These are phyloP conservation scores for Dyspetes luteomarginatus DNA, from an alignment of 2,888 invertebrate species.

Conservation along the genomic window DNA sequence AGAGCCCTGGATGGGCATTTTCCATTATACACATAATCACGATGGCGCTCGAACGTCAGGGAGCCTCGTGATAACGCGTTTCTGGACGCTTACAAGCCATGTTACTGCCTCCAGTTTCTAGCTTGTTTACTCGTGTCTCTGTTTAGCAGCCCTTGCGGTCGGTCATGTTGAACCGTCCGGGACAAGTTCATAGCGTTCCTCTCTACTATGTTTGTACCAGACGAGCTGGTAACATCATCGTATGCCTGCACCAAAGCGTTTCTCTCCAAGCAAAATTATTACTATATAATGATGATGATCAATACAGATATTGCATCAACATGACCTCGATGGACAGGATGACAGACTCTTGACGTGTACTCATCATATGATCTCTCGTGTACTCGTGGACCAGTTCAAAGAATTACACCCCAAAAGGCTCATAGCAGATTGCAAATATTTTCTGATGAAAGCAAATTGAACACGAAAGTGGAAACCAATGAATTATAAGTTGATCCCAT, in stretches of 20 bases:
- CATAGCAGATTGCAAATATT: neutral
- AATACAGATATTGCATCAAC: neutral
- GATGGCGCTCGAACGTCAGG: neutral
- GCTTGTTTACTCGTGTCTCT: constrained; percentile 59
- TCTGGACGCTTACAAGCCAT: constrained; percentile 43
- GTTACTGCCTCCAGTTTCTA: constrained; percentile 37
- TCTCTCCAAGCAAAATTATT: neutral
- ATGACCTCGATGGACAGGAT: constrained; percentile 14
- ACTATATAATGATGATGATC: neutral
- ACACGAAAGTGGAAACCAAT: neutral
- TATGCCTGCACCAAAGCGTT: constrained; percentile 32
- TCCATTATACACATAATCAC: too few species aligned
- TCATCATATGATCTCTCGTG: neutral
- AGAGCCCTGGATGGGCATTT: too few species aligned
- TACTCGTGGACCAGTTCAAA: neutral
- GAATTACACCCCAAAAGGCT: neutral
- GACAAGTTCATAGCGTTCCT: constrained; percentile 59
- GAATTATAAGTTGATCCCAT: too few species aligned
- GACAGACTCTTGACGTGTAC: constrained; percentile 21
- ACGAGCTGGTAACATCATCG: constrained; percentile 32
- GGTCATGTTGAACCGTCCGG: constrained; percentile 57
- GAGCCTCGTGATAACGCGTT: constrained; percentile 47
- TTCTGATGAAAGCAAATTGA: neutral
- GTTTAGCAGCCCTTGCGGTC: constrained; percentile 60
- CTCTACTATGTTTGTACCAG: constrained; percentile 45